These are phyloP conservation scores for Drosophila hamatofila DNA, from an alignment of 2,888 invertebrate genomes.

Conservation along the genomic window DNA sequence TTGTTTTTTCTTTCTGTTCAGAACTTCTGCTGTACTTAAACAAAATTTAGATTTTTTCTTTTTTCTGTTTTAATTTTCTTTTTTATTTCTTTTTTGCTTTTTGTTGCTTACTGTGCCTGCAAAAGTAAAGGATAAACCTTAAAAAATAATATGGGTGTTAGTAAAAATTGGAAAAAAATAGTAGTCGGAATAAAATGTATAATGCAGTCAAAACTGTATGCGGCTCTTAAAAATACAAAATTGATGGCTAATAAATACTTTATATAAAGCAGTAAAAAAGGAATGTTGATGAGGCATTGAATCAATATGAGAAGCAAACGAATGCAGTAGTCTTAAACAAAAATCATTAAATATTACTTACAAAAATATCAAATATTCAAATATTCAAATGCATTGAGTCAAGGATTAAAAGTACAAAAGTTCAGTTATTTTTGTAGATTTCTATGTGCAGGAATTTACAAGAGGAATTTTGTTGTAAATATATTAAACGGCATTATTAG, in stretches of 20 bases:
- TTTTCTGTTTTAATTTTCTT: slow-evolving; percentile 39
- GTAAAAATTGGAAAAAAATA: slow-evolving; percentile 85
- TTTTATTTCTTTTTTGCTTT: slow-evolving; percentile 48
- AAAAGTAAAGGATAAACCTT: slow-evolving; percentile 86
- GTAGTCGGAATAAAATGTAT: slow-evolving; percentile 80
- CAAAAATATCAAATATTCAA: slow-evolving; percentile 1
- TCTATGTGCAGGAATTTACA: background rate
- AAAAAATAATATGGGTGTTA: slow-evolving; percentile 86
- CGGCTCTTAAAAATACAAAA: slow-evolving; percentile 14
- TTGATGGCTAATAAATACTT: slow-evolving; percentile 7
- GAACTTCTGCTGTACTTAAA: slow-evolving; percentile 72
- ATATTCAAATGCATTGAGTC: slow-evolving; percentile 19
- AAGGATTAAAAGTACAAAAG: slow-evolving; percentile 12
- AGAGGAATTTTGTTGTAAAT: background rate
- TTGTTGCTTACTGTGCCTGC: slow-evolving; percentile 85
- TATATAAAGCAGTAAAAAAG: background rate
- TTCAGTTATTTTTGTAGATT: background rate
- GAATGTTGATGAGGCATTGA: background rate
- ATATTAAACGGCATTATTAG: background rate
- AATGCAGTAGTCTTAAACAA: slow-evolving; percentile 21
- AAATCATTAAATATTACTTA: slow-evolving; percentile 1
- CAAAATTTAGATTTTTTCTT: slow-evolving; percentile 22
- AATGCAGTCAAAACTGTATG: slow-evolving; percentile 63
- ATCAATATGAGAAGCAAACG: slow-evolving; percentile 6
- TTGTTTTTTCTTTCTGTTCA: slow-evolving; percentile 63